phyloP scores from a whole-genome alignment of 1,140 invertebrate genomes.

The Galleria mellonella region DNA sequence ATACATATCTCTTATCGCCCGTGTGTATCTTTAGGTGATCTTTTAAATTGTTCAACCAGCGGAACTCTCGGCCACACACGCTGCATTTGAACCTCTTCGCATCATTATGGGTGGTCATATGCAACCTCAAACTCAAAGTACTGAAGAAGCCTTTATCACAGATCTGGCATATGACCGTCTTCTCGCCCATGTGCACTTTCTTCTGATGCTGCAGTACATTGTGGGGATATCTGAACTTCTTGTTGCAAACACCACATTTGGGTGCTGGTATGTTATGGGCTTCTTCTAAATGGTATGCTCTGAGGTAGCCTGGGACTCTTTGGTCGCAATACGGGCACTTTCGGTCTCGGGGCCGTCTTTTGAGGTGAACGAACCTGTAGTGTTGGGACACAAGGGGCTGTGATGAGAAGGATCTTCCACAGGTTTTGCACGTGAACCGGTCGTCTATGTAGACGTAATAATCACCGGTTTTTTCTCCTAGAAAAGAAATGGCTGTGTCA shows the following conservation, averaged over 20 bases:
- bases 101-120: slow-evolving; percentile 59
- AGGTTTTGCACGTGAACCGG: slow-evolving; percentile 15
- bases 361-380: slow-evolving; percentile 23
- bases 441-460: slow-evolving; percentile 13
- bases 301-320: slow-evolving; percentile 5
- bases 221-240: slow-evolving; percentile 14
- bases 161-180: slow-evolving; percentile 10
- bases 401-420: slow-evolving; percentile 11
- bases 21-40: slow-evolving; percentile 23
- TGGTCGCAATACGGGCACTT: slow-evolving; percentile 17
- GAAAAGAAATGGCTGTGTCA: slow-evolving; percentile 15
- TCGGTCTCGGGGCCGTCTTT: slow-evolving; percentile 11
- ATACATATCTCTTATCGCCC: slow-evolving; percentile 14
- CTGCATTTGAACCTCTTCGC: slow-evolving; percentile 67
- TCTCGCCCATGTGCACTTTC: slow-evolving; percentile 23
- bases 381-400: slow-evolving; percentile 23
- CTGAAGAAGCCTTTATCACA: slow-evolving; percentile 29
- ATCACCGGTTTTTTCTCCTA: slow-evolving; percentile 1
- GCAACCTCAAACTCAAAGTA: slow-evolving; percentile 37
- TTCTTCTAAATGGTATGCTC: slow-evolving; percentile 13
- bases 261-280: slow-evolving; percentile 11
- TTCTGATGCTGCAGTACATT: slow-evolving; percentile 33
- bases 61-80: slow-evolving; percentile 10
- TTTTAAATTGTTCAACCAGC: slow-evolving; percentile 24
- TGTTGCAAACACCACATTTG: slow-evolving; percentile 9